Conservation (phyloP, 2,888 invertebrate genomes). For the Fragum fragum region DNA sequence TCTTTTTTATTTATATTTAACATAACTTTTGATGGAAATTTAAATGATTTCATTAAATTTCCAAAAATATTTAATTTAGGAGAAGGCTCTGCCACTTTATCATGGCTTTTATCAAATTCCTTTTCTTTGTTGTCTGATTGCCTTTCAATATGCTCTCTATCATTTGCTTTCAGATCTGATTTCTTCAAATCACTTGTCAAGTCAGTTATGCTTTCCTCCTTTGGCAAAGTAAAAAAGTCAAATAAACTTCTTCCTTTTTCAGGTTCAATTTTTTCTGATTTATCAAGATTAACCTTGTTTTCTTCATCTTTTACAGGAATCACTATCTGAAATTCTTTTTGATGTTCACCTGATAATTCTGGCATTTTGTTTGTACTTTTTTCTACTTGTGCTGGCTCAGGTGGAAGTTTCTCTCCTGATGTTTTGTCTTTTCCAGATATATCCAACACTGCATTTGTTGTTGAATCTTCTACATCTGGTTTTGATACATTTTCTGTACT, state of each 20-base stretch:
- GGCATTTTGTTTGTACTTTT: too few species aligned
- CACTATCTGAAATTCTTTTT: conserved; percentile 13
- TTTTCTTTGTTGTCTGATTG: not conserved
- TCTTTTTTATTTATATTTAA: conserved; percentile 8
- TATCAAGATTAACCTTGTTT: not conserved
- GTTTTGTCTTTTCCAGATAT: too few species aligned
- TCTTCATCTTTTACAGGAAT: not conserved
- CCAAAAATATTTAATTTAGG: conserved; percentile 47
- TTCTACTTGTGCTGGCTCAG: too few species aligned
- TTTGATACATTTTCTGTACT: not conserved
- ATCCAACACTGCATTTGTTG: too few species aligned
- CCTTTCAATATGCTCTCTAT: not conserved
- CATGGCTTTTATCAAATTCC: not conserved
- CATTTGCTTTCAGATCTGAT: not conserved
- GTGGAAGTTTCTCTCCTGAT: too few species aligned
- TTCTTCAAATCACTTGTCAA: not conserved
- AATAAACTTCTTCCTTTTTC: conserved; percentile 29
- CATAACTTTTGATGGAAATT: conserved; percentile 33
- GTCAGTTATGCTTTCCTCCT: conserved; percentile 2
- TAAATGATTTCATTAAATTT: conserved; percentile 55
- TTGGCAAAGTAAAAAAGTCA: conserved; percentile 27
- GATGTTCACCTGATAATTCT: not conserved
- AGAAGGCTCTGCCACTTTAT: not conserved
- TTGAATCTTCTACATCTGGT: too few species aligned
- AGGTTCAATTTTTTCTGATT: not conserved